These are phyloP conservation scores for Poeciliopsis paucimaculata DNA, from an alignment of 2,797 vertebrate species.

Conservation along the genomic window DNA sequence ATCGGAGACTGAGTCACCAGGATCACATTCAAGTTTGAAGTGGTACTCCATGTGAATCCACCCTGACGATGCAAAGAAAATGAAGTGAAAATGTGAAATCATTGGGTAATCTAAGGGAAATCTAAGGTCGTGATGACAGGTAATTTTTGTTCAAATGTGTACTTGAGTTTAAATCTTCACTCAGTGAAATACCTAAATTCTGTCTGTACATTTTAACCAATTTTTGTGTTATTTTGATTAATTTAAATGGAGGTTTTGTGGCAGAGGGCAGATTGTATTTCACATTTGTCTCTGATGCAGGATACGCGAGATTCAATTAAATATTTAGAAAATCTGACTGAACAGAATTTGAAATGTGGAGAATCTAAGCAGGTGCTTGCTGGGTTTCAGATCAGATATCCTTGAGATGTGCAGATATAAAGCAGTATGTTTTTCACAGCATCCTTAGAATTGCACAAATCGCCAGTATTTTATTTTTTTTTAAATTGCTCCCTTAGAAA, in stretches of 20 bases:
- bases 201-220: not conserved
- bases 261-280: not conserved
- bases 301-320: not conserved
- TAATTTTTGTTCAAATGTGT: not conserved
- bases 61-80: conserved; percentile 4
- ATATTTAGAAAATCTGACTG: not conserved
- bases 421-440: not conserved
- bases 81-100: conserved; percentile 10
- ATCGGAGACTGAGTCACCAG: conserved; percentile 5
- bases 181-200: not conserved
- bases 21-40: conserved; percentile 22
- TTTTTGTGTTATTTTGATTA: not conserved
- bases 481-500: not conserved
- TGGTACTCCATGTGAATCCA: conserved; percentile 8
- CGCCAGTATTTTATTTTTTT: not conserved
- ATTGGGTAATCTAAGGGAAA: not conserved
- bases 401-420: not conserved
- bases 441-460: not conserved
- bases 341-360: not conserved
- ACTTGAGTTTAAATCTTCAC: not conserved
- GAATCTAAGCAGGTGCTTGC: conserved; percentile 5
- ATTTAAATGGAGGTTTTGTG: not conserved
- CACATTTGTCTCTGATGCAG: not conserved
- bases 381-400: not conserved
- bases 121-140: not conserved